Conservation (phyloP, 2,888 invertebrate species). For the Drosophila nr. perissopoda region DNA sequence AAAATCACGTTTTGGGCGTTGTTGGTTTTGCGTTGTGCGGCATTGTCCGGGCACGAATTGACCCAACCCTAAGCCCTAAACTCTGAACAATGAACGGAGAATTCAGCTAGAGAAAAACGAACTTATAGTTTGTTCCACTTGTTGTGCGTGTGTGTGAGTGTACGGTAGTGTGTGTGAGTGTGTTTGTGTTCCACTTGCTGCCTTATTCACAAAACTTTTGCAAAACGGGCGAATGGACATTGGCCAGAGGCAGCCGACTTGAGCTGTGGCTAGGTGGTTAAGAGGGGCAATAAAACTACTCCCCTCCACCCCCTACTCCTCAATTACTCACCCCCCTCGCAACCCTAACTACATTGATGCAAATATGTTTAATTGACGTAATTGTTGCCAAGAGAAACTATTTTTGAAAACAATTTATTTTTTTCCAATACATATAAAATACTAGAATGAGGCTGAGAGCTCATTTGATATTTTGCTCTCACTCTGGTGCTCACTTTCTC, state of each 20-base stretch:
- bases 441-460: background rate
- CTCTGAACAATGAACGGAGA: conserved; percentile 40
- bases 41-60: conserved; percentile 36
- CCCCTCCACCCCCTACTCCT: fast-evolving
- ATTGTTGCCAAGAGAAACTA: background rate
- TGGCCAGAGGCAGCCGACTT: conserved; percentile 32
- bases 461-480: background rate
- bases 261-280: background rate
- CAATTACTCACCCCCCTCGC: too few species aligned
- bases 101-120: conserved; percentile 52
- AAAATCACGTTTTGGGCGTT: conserved; percentile 78
- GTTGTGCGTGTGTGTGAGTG: conserved; percentile 18
- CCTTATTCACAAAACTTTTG: conserved; percentile 53
- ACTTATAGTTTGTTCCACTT: conserved; percentile 76
- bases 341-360: background rate
- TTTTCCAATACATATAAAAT: background rate
- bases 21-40: conserved; percentile 61
- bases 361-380: background rate
- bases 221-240: conserved; percentile 29
- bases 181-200: conserved; percentile 22
- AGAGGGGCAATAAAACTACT: background rate
- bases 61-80: conserved; percentile 46
- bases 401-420: background rate
- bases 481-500: background rate
- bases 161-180: conserved; percentile 11